Base-by-base conservation (phyloP, 2,113 vertebrate genomes). In the Macrotis lagotis region DNA sequence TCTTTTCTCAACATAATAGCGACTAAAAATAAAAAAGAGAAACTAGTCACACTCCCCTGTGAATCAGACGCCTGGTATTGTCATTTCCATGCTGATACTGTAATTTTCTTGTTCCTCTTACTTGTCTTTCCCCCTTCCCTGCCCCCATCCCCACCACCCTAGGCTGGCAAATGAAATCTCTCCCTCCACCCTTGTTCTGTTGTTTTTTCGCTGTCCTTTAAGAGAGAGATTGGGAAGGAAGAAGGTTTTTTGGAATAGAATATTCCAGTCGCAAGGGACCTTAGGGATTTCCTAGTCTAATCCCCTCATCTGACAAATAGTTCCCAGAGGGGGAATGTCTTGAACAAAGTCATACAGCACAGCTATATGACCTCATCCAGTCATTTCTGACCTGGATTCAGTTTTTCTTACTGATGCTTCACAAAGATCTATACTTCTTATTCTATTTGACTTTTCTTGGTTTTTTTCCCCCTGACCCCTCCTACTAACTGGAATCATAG, bases 11-110 rank as follows among this genome's bases (percentile, higher is more conserved):
- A 95, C 97, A 94, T 51, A 48, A 94, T 31, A 91, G 83, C 0
- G 0, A 3, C 98, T 97, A 96, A 96, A 98, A 98, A 94, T 88
- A 96, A 96, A 92, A 92, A 50, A 59, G 55, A 0, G 11, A 95
- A 93, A 28, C 52, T 2, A 89, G 92, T 26, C 91, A 19, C 91
- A 50, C 92, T 96, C 96, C 95, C 83, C 66, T 93, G 95, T 96
- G 95, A 94, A 92, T 95, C 92, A 95, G 96, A 91, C 1, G 26
- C 96, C 95, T 96, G 90, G 7, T 0, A 16, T 83, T 95, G 90
- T 93, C 89, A 95, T 95, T 96, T 98, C 96, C 93, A 91, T 12
- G 90, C 94, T 83, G 96, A 95, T 90, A 48, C 74, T 94, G 53
- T 96, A 92, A 92, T 95, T 94, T 95, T 93, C 92, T 93, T 94